These are phyloP conservation scores for Uromys caudimaculatus DNA, from an alignment of 2,797 vertebrate genomes.

Conservation along the genomic window DNA sequence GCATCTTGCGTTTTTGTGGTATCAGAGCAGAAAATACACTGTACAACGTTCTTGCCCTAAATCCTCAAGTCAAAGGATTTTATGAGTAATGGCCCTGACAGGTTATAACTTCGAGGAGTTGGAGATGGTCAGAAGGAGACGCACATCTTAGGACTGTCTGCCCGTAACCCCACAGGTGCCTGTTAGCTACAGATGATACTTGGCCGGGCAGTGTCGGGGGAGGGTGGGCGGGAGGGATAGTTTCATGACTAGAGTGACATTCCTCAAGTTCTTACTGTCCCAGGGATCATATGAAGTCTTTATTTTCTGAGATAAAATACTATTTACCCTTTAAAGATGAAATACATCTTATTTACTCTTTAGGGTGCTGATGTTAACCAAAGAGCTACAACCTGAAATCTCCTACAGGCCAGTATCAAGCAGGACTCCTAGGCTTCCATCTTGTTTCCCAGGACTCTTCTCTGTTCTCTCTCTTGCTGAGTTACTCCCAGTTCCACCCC, in stretches of 20 bases:
- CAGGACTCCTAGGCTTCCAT: not conserved
- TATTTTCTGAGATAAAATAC: conserved; percentile 14
- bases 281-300: not conserved
- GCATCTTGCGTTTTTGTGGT: not conserved
- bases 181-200: not conserved
- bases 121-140: not conserved
- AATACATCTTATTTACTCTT: not conserved
- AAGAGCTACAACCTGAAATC: not conserved
- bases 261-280: not conserved
- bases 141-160: not conserved
- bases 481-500: not conserved
- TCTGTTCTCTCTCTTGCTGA: not conserved
- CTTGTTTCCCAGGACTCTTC: not conserved
- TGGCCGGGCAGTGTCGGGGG: not conserved
- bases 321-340: conserved; percentile 17
- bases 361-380: not conserved
- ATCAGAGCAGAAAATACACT: not conserved
- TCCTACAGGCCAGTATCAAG: not conserved
- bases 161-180: not conserved
- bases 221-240: not conserved
- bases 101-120: not conserved
- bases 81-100: not conserved
- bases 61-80: not conserved
- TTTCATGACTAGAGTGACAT: not conserved
- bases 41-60: not conserved